A percentile compares a stretch with the other conserved stretches of the same genome.
Evolutionary conservation across 2,888 invertebrate genomes (phyloP).

Genomic region (Flexamia atlantica): DNA sequence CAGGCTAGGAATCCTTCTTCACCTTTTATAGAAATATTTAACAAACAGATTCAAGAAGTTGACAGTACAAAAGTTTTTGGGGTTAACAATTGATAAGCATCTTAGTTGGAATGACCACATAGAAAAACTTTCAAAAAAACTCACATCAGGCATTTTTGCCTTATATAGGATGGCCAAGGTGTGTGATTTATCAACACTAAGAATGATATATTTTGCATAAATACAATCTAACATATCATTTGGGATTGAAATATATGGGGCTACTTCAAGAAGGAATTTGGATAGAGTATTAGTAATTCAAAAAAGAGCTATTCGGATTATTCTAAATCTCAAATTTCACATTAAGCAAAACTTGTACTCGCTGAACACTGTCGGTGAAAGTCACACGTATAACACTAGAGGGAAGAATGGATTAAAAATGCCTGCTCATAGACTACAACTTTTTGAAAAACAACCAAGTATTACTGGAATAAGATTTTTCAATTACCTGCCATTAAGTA

Average conservation of each 20-base stretch:
- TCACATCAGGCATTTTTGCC: no score
- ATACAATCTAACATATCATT: not conserved
- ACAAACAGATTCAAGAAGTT: constrained; percentile 9
- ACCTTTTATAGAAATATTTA: not conserved
- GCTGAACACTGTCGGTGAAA: no score
- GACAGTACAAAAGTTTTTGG: not conserved
- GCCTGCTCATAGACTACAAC: no score
- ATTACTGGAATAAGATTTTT: no score
- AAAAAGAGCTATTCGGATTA: not conserved
- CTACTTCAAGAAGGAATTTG: not conserved
- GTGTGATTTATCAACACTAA: not conserved
- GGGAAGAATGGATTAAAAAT: no score
- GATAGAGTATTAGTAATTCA: not conserved
- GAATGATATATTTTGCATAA: not conserved
- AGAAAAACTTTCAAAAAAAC: not conserved
- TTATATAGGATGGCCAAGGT: not conserved
- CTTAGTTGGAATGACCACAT: not conserved
- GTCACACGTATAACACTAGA: no score
- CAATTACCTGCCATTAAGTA: no score
- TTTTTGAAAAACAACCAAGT: no score
- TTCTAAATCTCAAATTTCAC: no score
- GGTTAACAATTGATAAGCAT: not conserved
- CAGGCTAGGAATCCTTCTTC: not conserved
- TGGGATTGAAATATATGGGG: not conserved
- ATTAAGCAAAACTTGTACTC: no score